These are phyloP conservation scores for Cabera pusaria DNA, from an alignment of 2,888 invertebrate species.

Conservation along the genomic window DNA sequence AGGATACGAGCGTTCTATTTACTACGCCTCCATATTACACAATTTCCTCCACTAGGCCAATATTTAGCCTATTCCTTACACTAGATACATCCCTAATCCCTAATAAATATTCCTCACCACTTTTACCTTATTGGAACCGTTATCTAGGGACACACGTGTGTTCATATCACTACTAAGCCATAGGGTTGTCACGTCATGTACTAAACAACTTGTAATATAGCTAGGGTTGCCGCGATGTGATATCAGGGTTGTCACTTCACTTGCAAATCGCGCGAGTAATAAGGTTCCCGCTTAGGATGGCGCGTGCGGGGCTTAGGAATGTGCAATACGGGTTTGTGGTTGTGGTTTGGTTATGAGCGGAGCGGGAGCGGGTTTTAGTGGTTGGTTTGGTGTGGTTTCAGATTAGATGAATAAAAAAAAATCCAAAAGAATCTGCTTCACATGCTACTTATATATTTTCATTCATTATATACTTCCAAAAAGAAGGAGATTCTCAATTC, in stretches of 20 bases:
- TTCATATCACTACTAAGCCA: slow-evolving; percentile 1
- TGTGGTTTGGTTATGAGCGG: slow-evolving; percentile 3
- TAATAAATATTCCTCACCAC: too few relatives aligned
- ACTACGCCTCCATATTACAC: too few relatives aligned
- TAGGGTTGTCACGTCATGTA: slow-evolving; percentile 12
- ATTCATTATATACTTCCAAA: too few relatives aligned
- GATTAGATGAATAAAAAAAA: too few relatives aligned
- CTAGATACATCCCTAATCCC: too few relatives aligned
- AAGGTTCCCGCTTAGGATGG: slow-evolving; percentile 54
- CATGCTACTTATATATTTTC: too few relatives aligned
- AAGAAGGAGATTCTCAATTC: too few relatives aligned
- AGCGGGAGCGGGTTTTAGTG: slow-evolving; percentile 10
- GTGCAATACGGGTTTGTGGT: slow-evolving; percentile 29
- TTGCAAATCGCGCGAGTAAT: slow-evolving; percentile 63
- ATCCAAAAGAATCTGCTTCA: too few relatives aligned
- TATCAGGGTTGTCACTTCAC: slow-evolving; percentile 39
- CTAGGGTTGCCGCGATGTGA: slow-evolving; percentile 36
- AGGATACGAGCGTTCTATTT: too few relatives aligned
- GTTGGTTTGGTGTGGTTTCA: neutral
- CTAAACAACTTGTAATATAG: slow-evolving; percentile 20
- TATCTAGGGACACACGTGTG: slow-evolving; percentile 1
- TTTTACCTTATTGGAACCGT: too few relatives aligned
- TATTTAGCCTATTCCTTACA: too few relatives aligned
- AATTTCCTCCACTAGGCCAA: too few relatives aligned
- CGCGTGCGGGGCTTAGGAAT: slow-evolving; percentile 58